These are phyloP conservation scores for Nudaria mundana DNA, from an alignment of 2,888 invertebrate genomes.

Conservation along the genomic window DNA sequence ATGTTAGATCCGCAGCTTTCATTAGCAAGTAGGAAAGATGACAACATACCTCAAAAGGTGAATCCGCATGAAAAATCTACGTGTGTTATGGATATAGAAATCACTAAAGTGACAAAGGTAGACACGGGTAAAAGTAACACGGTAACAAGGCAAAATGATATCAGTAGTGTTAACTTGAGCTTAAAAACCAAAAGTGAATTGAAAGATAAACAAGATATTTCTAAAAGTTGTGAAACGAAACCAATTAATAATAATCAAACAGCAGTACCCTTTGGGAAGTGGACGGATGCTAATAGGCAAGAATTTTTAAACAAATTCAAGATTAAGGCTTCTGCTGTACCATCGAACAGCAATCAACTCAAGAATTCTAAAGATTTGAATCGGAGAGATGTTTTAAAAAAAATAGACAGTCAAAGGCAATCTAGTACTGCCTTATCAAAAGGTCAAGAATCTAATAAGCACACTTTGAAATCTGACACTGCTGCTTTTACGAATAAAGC, in stretches of 20 bases:
- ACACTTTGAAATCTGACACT: constrained; percentile 49
- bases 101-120: constrained; percentile 16
- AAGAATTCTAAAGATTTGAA: constrained; percentile 74
- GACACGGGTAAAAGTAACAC: constrained; percentile 16
- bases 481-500: constrained; percentile 55
- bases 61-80: constrained; percentile 5
- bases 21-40: constrained; percentile 6
- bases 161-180: constrained; percentile 12
- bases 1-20: neutral
- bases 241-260: constrained; percentile 54
- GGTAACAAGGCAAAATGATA: constrained; percentile 14
- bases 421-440: constrained; percentile 51
- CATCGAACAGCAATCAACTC: constrained; percentile 61
- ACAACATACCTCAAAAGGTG: constrained; percentile 4
- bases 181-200: constrained; percentile 16
- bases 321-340: constrained; percentile 50
- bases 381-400: constrained; percentile 68
- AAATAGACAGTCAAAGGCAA: constrained; percentile 69
- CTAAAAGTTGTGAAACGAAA: constrained; percentile 32
- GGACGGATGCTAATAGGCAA: constrained; percentile 73
- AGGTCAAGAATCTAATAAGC: constrained; percentile 49
- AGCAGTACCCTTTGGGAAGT: constrained; percentile 72
- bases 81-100: constrained; percentile 7
- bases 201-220: constrained; percentile 16
- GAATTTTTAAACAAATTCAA: constrained; percentile 71